Evolutionary conservation across 1,140 invertebrate species (phyloP), one percentile per base, ranked within the genome.

Genomic region (Tenebrio molitor): DNA sequence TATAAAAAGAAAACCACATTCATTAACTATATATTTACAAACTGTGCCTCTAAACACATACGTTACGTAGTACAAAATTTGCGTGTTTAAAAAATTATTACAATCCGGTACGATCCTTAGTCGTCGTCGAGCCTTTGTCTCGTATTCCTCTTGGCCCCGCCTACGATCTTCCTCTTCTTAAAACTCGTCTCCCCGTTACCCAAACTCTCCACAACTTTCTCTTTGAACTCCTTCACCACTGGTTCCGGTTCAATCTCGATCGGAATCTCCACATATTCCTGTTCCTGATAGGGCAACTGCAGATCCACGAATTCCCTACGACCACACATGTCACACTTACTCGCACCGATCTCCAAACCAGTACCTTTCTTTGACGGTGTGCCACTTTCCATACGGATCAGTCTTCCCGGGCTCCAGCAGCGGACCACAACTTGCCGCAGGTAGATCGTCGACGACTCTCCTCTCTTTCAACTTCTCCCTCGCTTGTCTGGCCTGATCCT

Each of bases 371-470:
- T 86, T 82, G 14, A 91, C 86, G 3, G 85, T 84, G 75, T 87
- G 84, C 91, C 91, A 92, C 33, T 84, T 80, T 5, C 91, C 91
- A 78, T 91, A 91, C 14, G 90, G 88, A 75, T 89, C 84, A 1
- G 85, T 85, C 77, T 84, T 85, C 70, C 83, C 85, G 74, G 83
- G 84, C 80, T 86, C 74, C 74, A 89, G 63, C 39, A 84, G 76
- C 41, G 85, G 83, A 2, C 77, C 80, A 23, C 83, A 77, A 1
- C 77, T 74, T 46, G 82, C 75, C 23, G 74, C 42, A 33, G 80
- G 77, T 25, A 76, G 69, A 71, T 81, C 78, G 33, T 74, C 71
- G 64, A 72, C 74, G 7, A 77, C 79, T 17, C 81, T 71, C 50
- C 80, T 74, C 46, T 77, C 76, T 69, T 80, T 83, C 73, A 83